These are phyloP conservation scores for Aegotheles bennettii DNA, from an alignment of 2,113 vertebrate genomes.

Conservation along the genomic window DNA sequence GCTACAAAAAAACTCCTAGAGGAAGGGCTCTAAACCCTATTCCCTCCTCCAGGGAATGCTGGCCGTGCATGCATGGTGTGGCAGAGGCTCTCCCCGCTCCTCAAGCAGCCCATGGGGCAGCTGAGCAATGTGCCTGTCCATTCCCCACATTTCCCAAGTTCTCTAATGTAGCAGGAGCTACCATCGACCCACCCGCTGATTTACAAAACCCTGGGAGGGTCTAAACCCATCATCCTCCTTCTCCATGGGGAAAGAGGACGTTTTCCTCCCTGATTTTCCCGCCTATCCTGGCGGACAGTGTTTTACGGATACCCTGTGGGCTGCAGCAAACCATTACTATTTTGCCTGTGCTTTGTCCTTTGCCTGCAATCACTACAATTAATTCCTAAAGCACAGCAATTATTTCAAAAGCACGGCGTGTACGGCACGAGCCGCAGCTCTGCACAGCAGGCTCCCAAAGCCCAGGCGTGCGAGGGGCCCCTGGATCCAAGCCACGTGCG, in stretches of 20 bases:
- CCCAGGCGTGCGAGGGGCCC: background rate
- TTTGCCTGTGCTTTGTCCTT: background rate
- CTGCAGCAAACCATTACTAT: background rate
- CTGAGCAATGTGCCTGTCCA: accelerated
- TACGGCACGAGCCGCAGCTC: background rate
- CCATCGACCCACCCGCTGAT: background rate
- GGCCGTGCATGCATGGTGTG: accelerated
- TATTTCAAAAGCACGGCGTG: background rate
- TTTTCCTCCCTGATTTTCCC: background rate
- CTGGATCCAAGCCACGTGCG: background rate
- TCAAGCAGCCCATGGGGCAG: background rate
- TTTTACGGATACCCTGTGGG: accelerated
- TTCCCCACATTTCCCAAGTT: background rate
- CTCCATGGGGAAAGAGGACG: background rate
- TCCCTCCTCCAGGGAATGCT: background rate
- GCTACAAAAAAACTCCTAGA: background rate
- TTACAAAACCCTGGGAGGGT: background rate
- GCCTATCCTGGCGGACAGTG: accelerated
- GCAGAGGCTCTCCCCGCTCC: background rate
- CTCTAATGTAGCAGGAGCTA: background rate
- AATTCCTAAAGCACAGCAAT: background rate
- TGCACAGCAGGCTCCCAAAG: background rate
- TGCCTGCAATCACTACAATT: background rate
- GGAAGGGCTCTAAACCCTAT: background rate
- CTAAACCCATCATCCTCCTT: background rate